phyloP scores from a whole-genome alignment of 2,113 vertebrate species.

The Limnothrissa miodon region DNA sequence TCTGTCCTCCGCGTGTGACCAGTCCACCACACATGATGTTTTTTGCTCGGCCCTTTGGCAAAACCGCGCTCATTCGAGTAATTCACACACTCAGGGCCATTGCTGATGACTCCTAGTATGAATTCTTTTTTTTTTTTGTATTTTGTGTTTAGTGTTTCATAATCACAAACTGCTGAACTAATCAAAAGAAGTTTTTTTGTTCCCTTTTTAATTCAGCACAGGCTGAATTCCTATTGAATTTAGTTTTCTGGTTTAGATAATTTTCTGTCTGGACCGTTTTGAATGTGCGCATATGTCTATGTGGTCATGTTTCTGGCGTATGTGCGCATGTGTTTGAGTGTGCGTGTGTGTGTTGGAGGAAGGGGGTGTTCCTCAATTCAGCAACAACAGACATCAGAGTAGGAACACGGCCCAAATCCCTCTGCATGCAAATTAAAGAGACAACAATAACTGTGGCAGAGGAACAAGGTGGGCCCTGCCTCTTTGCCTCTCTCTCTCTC shows the following conservation, averaged over 20 bases:
- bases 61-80: neutral
- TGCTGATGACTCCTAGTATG: neutral
- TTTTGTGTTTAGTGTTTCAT: neutral
- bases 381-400: slow-evolving; percentile 71
- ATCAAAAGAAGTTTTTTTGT: neutral
- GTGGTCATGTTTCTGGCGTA: slow-evolving; percentile 11
- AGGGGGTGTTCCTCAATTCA: slow-evolving; percentile 39
- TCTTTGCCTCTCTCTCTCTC: slow-evolving; percentile 33
- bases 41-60: neutral
- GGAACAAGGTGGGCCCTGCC: slow-evolving; percentile 71
- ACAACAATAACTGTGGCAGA: slow-evolving; percentile 75
- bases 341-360: slow-evolving; percentile 39
- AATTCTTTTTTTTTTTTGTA: no score
- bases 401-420: slow-evolving; percentile 70
- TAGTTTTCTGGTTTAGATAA: slow-evolving; percentile 73
- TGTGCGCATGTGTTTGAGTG: slow-evolving; percentile 19
- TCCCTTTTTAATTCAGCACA: neutral
- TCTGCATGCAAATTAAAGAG: slow-evolving; percentile 74
- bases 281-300: slow-evolving; percentile 35
- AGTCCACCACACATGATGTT: neutral
- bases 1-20: neutral
- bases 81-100: neutral
- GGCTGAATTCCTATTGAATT: no score
- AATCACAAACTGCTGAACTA: neutral
- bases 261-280: slow-evolving; percentile 59